Percentiles rank a stretch among this genome's conserved stretches.
Conservation (phyloP, 2,888 invertebrate genomes). For the Melinaea menophilus region DNA sequence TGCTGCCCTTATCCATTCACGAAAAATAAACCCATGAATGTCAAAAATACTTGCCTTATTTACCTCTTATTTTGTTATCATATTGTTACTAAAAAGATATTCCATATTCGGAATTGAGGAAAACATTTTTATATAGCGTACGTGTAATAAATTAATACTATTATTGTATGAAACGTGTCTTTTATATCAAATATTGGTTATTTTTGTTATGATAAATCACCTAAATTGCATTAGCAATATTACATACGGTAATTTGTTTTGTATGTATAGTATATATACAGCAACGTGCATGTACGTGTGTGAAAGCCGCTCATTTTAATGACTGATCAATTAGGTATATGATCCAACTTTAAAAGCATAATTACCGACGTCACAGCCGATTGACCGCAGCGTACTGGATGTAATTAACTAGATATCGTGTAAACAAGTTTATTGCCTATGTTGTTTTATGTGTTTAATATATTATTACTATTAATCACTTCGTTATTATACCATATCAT, state of each 20-base stretch:
- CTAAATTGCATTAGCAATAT: background rate
- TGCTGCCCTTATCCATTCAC: constrained; percentile 58
- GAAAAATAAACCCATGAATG: constrained; percentile 69
- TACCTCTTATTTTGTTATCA: constrained; percentile 40
- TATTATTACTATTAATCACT: constrained; percentile 4
- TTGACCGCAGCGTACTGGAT: constrained; percentile 45
- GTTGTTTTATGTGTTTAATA: constrained; percentile 15
- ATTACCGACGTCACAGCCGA: constrained; percentile 47
- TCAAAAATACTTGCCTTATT: constrained; percentile 71
- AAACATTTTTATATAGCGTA: constrained; percentile 15
- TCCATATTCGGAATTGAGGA: constrained; percentile 33
- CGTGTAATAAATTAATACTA: constrained; percentile 22
- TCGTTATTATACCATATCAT: background rate
- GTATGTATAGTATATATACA: background rate
- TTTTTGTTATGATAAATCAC: background rate
- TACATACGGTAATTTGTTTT: background rate
- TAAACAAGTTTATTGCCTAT: constrained; percentile 31
- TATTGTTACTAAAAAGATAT: constrained; percentile 49
- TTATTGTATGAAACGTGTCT: constrained; percentile 9
- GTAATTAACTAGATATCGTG: constrained; percentile 47
- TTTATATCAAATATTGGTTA: background rate
- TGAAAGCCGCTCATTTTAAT: constrained; percentile 45
- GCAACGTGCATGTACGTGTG: constrained; percentile 21
- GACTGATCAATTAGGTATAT: constrained; percentile 48
- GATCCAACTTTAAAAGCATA: constrained; percentile 56